phyloP scores from a whole-genome alignment of 2,888 invertebrate species.

The Ceratothoa steindachneri region DNA sequence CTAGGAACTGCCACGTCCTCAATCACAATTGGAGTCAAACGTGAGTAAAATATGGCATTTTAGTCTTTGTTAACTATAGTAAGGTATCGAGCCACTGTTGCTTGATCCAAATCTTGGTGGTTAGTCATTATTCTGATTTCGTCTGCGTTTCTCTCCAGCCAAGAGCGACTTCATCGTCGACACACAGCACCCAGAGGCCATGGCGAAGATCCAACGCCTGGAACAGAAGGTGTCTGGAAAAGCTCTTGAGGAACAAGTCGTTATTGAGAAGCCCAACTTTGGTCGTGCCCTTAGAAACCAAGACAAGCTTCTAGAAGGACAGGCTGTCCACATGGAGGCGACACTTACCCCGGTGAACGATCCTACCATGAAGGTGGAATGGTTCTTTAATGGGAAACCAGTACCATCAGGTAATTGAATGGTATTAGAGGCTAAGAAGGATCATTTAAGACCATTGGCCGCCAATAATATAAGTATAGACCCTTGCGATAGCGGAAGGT shows the following conservation, averaged over 20 bases:
- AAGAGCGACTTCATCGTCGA: constrained; percentile 46
- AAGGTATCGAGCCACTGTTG: not conserved
- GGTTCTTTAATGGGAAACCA: constrained; percentile 93
- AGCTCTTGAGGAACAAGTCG: constrained; percentile 60
- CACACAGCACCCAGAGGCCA: constrained; percentile 47
- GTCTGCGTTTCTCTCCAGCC: constrained; percentile 25
- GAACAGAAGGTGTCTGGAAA: constrained; percentile 41
- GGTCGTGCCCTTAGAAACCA: constrained; percentile 79
- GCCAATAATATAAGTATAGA: no score
- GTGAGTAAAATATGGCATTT: constrained; percentile 25
- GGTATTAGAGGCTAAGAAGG: no score
- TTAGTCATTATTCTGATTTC: not conserved
- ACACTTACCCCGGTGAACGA: constrained; percentile 95
- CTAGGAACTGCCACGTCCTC: constrained; percentile 66
- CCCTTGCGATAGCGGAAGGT: no score
- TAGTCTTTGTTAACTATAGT: not conserved
- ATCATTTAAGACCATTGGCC: no score
- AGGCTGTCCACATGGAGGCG: constrained; percentile 85
- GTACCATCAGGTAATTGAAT: constrained; percentile 74
- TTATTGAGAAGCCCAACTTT: constrained; percentile 82
- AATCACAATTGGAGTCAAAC: constrained; percentile 41
- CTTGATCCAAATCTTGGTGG: not conserved
- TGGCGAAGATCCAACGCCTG: constrained; percentile 59
- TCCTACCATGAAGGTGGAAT: constrained; percentile 96
- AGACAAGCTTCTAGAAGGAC: constrained; percentile 74